Base-by-base conservation (phyloP, 2,113 vertebrate genomes). In the Nothobranchius kuhntae region DNA sequence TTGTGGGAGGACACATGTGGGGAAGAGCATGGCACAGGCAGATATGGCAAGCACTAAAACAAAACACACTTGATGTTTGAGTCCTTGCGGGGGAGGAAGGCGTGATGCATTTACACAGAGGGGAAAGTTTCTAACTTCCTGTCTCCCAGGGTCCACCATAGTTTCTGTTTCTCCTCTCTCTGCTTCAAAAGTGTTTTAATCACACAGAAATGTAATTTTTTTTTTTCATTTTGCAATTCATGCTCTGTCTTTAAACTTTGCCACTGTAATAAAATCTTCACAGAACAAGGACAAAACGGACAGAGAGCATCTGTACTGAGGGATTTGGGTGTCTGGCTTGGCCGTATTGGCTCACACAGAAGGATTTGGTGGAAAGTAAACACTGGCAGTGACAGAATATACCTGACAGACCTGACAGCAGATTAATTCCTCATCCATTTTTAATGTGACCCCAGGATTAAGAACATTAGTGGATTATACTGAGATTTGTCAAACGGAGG, bases 391-490 rank as follows among this genome's bases (percentile, higher is more conserved):
- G 71, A 86, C 61, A 83, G 81, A 85, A 82, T 79, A 84, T 82
- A 89, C 81, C 85, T 89, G 86, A 81, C 85, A 82, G 83, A 85
- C 80, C 78, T 81, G 87, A 86, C 70, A 83, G 86, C 84, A 88
- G 88, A 92, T 91, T 90, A 90, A 91, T 89, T 88, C 88, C 86
- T 88, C 85, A 88, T 89, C 81, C 83, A 86, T 80, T 88, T 89
- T 88, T 85, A 89, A 89, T 89, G 86, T 90, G 89, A 89, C 86
- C 83, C 67, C 68, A 52, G 89, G 91, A 92, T 93, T 91, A 91
- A 75, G 84, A 88, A 87, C 85, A 81, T 87, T 88, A 86, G 81
- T 35, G 85, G 90, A 91, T 90, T 91, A 90, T 87, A 76, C 72
- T 80, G 80, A 87, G 87, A 85, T 92, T 87, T 91, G 80, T 76